Evolutionary conservation across 2,888 invertebrate genomes (phyloP).

Genomic region (Thyatira batis): DNA sequence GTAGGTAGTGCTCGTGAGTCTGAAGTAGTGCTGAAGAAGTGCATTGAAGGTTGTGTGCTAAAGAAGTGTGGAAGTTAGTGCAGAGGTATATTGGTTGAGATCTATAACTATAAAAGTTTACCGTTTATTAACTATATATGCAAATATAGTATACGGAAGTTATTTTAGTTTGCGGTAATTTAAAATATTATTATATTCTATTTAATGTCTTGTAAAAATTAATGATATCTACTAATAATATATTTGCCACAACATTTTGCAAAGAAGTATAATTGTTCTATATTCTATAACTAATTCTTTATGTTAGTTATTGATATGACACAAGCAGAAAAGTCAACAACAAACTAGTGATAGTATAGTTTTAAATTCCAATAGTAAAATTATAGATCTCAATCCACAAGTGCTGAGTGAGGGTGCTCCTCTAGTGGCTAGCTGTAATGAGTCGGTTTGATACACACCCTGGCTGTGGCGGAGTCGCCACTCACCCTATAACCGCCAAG

Average conservation of each 20-base stretch:
- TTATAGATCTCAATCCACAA: conserved; percentile 70
- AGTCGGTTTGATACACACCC: conserved; percentile 89
- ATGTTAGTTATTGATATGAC: neutral
- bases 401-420: conserved; percentile 74
- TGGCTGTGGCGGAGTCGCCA: conserved; percentile 92
- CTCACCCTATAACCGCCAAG: conserved; percentile 94
- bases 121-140: no score
- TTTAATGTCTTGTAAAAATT: no score
- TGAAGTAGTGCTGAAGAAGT: conserved; percentile 69
- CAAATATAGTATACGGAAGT: no score
- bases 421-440: conserved; percentile 74
- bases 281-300: neutral
- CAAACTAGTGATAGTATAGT: neutral
- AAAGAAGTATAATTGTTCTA: neutral
- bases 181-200: no score
- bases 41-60: conserved; percentile 76
- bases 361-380: conserved; percentile 25
- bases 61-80: conserved; percentile 74
- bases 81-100: conserved; percentile 71
- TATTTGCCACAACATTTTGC: neutral
- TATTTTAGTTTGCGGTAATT: no score
- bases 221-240: no score
- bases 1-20: conserved; percentile 49
- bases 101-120: conserved; percentile 55
- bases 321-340: neutral